Percentiles rank a stretch among this genome's conserved stretches.
Evolutionary conservation across 2,113 vertebrate species (phyloP).

Genomic region (Mastomys coucha): DNA sequence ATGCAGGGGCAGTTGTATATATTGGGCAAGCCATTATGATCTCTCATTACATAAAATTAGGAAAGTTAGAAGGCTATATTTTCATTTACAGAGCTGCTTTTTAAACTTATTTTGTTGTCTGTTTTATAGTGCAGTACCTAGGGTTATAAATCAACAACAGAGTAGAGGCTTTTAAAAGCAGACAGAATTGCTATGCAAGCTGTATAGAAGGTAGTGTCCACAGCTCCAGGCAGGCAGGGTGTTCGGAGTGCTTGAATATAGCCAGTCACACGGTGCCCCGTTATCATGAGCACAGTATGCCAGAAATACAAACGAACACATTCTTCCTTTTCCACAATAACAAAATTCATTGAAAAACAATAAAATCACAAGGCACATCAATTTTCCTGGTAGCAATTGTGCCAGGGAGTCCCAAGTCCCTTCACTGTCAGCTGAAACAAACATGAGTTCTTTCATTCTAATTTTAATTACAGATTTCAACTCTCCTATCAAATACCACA

Average conservation of each 20-base stretch:
- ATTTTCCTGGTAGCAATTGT: neutral
- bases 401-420: neutral
- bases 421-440: neutral
- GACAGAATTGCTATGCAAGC: neutral
- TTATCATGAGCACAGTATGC: neutral
- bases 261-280: neutral
- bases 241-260: neutral
- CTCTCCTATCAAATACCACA: neutral
- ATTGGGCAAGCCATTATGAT: neutral
- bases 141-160: conserved; percentile 28
- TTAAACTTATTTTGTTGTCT: neutral
- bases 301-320: neutral
- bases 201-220: neutral
- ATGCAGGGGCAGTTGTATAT: neutral
- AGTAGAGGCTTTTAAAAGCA: conserved; percentile 23
- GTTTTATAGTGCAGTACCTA: neutral
- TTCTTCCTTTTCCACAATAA: neutral
- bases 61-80: neutral
- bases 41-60: conserved; percentile 45
- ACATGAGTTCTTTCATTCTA: neutral
- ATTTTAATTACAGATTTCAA: neutral
- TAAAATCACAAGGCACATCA: neutral
- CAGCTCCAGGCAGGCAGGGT: too few relatives aligned
- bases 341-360: neutral
- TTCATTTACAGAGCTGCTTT: neutral